Evolutionary conservation across 1,140 invertebrate genomes (phyloP).

Genomic region (Atta cephalotes): DNA sequence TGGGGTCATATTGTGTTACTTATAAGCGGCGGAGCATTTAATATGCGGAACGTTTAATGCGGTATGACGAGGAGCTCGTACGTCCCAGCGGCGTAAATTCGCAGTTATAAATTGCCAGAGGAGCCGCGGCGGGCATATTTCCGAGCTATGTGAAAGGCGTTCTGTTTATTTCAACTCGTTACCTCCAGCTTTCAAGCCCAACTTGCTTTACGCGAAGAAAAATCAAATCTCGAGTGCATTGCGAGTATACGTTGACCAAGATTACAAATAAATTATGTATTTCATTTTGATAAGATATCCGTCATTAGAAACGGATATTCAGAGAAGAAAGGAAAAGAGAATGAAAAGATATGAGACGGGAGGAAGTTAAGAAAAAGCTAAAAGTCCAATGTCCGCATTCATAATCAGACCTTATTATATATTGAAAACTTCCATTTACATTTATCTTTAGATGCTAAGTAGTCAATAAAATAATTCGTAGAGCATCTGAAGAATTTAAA

Average conservation of each 20-base stretch:
- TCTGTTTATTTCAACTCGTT: slow-evolving; percentile 54
- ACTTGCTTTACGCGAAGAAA: slow-evolving; percentile 15
- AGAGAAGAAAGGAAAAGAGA: not conserved
- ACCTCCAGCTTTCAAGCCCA: slow-evolving; percentile 33
- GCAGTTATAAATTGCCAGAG: slow-evolving; percentile 55
- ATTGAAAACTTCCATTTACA: too few species aligned
- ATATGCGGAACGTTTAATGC: slow-evolving; percentile 62
- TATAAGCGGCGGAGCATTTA: slow-evolving; percentile 51
- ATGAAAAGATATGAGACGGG: not conserved
- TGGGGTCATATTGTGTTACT: slow-evolving; percentile 49
- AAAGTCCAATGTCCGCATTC: too few species aligned
- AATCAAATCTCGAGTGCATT: slow-evolving; percentile 2
- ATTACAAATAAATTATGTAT: not conserved
- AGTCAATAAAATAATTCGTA: too few species aligned
- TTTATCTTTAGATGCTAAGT: too few species aligned
- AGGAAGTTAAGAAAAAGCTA: not conserved
- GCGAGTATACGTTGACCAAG: not conserved
- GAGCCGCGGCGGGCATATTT: slow-evolving; percentile 41
- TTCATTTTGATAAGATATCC: not conserved
- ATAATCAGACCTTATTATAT: too few species aligned
- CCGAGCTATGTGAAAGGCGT: slow-evolving; percentile 32
- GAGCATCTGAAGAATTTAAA: too few species aligned
- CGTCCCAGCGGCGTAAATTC: slow-evolving; percentile 53
- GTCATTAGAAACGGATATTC: not conserved
- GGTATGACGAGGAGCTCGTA: slow-evolving; percentile 55